Conservation (phyloP, 2,888 invertebrate genomes). For the Erannis defoliaria region DNA sequence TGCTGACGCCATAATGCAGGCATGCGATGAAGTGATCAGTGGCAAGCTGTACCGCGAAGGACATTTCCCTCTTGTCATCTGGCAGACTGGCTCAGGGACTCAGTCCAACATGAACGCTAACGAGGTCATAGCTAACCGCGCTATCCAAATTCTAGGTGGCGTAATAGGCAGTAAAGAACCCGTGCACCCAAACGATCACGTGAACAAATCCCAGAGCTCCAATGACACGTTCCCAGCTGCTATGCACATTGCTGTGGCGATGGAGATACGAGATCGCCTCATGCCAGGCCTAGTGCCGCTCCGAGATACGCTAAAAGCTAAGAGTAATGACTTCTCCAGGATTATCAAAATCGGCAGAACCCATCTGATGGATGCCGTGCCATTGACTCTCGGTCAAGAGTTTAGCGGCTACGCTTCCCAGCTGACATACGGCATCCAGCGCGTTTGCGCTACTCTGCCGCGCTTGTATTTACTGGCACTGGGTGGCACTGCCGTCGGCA, state of each 20-base stretch:
- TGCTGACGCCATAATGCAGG: constrained; percentile 95
- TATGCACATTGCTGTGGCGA: constrained; percentile 98
- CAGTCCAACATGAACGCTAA: constrained; percentile 99
- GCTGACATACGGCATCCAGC: constrained; percentile 93
- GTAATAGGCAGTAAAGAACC: constrained; percentile 96
- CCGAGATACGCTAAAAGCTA: constrained; percentile 92
- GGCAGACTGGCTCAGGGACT: constrained; percentile 99
- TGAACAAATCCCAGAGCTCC: constrained; percentile 99
- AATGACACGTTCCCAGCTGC: constrained; percentile 99
- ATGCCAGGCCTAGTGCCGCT: constrained; percentile 93
- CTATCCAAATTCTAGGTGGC: constrained; percentile 96
- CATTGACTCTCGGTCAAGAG: constrained; percentile 98
- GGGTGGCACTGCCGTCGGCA: constrained; percentile 99
- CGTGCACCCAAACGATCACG: constrained; percentile 99
- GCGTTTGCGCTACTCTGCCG: constrained; percentile 93
- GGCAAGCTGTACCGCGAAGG: constrained; percentile 95
- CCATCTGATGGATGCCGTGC: constrained; percentile 96
- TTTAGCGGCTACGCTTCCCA: constrained; percentile 97
- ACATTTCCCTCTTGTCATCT: constrained; percentile 98
- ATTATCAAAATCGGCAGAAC: constrained; percentile 98
- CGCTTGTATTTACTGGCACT: constrained; percentile 96
- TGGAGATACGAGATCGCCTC: constrained; percentile 92
- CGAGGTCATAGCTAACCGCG: constrained; percentile 97
- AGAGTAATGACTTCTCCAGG: constrained; percentile 90
- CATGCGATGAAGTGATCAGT: constrained; percentile 97